phyloP scores from a whole-genome alignment of 1,140 invertebrate species.

The Zaprionus ornatus region DNA sequence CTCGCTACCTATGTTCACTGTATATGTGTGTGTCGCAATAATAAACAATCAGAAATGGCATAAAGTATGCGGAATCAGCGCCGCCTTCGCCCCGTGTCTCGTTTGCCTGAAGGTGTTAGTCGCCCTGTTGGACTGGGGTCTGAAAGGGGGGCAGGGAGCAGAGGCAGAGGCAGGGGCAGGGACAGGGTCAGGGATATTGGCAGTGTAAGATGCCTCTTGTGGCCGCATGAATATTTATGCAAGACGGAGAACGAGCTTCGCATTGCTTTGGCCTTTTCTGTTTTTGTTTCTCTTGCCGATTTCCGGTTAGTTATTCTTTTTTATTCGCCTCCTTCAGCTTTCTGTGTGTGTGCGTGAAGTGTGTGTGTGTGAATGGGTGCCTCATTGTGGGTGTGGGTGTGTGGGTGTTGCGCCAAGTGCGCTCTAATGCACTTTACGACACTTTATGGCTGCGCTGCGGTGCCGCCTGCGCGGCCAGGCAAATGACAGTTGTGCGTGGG shows the following conservation, averaged over 20 bases:
- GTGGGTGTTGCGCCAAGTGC: slow-evolving; percentile 67
- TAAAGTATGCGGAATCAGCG: slow-evolving; percentile 75
- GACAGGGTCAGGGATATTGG: background rate
- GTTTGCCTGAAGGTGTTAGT: slow-evolving; percentile 57
- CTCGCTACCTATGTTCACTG: background rate
- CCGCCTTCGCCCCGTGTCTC: slow-evolving; percentile 18
- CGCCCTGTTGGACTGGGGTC: slow-evolving; percentile 20
- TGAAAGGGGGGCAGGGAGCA: background rate
- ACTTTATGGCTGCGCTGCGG: slow-evolving; percentile 70
- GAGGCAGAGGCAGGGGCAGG: background rate
- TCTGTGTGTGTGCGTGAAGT: background rate
- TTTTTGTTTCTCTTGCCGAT: slow-evolving; percentile 52
- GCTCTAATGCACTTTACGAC: slow-evolving; percentile 81
- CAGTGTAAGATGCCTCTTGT: slow-evolving; percentile 28
- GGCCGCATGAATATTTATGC: slow-evolving; percentile 77
- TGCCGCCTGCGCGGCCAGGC: slow-evolving; percentile 21
- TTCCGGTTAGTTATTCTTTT: slow-evolving; percentile 35
- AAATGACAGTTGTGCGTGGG: slow-evolving; percentile 24
- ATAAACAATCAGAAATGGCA: slow-evolving; percentile 81
- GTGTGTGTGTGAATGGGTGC: background rate
- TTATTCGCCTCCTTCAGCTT: slow-evolving; percentile 7
- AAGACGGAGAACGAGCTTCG: slow-evolving; percentile 27
- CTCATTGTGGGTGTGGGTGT: slow-evolving; percentile 29
- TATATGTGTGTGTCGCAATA: slow-evolving; percentile 68
- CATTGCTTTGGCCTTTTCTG: slow-evolving; percentile 23